Percentiles rank a stretch among this genome's conserved stretches.
These are phyloP conservation scores for Agelaius tricolor DNA, from an alignment of 2,113 vertebrate species.

Conservation along the genomic window DNA sequence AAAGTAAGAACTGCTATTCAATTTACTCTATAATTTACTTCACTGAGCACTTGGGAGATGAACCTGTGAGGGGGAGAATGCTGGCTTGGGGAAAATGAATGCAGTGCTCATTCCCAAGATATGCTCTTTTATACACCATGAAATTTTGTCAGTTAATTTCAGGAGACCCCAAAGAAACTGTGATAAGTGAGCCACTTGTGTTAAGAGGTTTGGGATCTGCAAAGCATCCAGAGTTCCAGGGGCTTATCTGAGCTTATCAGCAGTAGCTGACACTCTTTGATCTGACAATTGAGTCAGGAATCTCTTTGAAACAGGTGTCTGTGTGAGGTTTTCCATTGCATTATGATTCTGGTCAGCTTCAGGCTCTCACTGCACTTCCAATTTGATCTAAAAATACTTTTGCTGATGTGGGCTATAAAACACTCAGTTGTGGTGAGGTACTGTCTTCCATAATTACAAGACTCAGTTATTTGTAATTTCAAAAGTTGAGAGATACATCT, in stretches of 20 bases:
- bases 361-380: neutral
- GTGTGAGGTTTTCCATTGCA: neutral
- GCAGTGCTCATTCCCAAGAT: neutral
- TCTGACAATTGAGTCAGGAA: neutral
- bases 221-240: neutral
- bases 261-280: neutral
- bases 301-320: constrained; percentile 16
- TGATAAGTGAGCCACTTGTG: neutral
- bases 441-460: neutral
- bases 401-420: constrained; percentile 2
- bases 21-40: constrained; percentile 59
- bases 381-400: constrained; percentile 35
- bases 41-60: neutral
- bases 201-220: neutral
- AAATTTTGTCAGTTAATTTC: constrained; percentile 1
- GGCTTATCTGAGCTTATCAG: constrained; percentile 42
- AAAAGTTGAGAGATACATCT: neutral
- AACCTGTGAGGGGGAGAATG: neutral
- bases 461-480: neutral
- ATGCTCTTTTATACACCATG: neutral
- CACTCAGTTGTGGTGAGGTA: neutral
- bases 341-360: constrained; percentile 38
- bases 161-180: neutral
- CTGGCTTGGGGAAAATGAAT: neutral
- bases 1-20: constrained; percentile 13